Evolutionary conservation across 2,888 invertebrate species (phyloP).

Genomic region (Drosophila kanekoi): DNA sequence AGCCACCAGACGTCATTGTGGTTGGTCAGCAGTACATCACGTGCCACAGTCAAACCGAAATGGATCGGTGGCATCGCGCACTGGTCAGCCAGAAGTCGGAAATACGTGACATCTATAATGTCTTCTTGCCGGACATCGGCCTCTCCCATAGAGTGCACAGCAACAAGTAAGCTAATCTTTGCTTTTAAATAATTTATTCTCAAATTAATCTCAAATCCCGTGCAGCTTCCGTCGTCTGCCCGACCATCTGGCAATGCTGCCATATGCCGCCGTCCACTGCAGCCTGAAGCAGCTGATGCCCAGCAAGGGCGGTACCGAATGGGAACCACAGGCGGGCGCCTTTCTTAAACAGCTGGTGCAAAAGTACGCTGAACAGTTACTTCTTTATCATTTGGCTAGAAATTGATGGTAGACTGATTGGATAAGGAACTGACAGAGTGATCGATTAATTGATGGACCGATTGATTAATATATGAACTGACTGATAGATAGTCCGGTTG

Average conservation of each 20-base stretch:
- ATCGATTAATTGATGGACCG: neutral
- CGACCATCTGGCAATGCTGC: conserved; percentile 84
- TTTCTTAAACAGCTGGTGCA: conserved; percentile 87
- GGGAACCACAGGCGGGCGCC: conserved; percentile 86
- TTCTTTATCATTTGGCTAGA: too few species aligned
- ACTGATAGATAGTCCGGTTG: neutral
- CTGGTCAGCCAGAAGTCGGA: conserved; percentile 78
- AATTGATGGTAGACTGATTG: neutral
- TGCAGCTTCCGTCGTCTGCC: conserved; percentile 86
- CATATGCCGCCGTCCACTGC: conserved; percentile 87
- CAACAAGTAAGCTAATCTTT: conserved; percentile 35
- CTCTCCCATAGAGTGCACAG: conserved; percentile 85
- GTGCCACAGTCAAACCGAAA: conserved; percentile 85
- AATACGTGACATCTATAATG: conserved; percentile 84
- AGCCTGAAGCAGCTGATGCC: conserved; percentile 87
- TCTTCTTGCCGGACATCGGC: conserved; percentile 89
- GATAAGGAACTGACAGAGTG: neutral
- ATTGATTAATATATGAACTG: neutral
- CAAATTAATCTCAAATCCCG: neutral
- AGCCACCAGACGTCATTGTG: conserved; percentile 19
- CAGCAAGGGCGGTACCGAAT: conserved; percentile 86
- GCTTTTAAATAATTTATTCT: neutral
- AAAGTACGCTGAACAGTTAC: conserved; percentile 85
- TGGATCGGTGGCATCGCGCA: conserved; percentile 89
- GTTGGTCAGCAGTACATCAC: conserved; percentile 88